A percentile compares a stretch with the other conserved stretches of the same genome.
Evolutionary conservation across 2,113 vertebrate genomes (phyloP).

Genomic region (Brachirus orientalis): DNA sequence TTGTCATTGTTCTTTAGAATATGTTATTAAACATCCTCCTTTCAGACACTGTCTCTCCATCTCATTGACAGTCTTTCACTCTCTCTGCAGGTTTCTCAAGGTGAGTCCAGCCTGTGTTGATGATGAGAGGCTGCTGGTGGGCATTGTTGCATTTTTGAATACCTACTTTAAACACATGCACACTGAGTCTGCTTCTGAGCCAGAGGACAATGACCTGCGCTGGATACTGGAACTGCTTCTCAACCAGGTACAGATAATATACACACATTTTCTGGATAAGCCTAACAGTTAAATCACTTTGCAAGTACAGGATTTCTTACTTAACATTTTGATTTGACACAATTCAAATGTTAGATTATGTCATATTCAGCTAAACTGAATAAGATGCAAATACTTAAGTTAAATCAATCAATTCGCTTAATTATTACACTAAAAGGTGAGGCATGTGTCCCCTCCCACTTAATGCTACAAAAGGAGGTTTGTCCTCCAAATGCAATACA

Average conservation of each 20-base stretch:
- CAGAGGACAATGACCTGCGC: constrained; percentile 81
- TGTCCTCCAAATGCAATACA: background rate
- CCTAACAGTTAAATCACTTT: background rate
- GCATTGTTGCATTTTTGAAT: constrained; percentile 90
- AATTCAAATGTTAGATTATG: background rate
- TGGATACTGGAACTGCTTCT: constrained; percentile 92
- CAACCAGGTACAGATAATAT: constrained; percentile 82
- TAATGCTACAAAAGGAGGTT: background rate
- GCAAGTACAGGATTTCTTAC: too few relatives aligned
- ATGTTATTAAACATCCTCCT: background rate
- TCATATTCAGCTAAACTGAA: background rate
- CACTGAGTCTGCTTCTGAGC: constrained; percentile 57
- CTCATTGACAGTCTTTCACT: constrained; percentile 12
- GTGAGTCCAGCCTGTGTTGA: constrained; percentile 90
- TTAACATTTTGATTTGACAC: too few relatives aligned
- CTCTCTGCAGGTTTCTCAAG: constrained; percentile 88
- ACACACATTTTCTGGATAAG: constrained; percentile 14
- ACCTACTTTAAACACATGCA: constrained; percentile 83
- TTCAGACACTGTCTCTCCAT: constrained; percentile 6
- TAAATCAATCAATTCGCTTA: too few relatives aligned
- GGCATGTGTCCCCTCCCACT: background rate
- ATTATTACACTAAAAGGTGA: background rate
- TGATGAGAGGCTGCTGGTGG: constrained; percentile 92
- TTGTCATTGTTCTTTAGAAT: background rate
- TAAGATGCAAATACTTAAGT: background rate